Evolutionary conservation across 2,888 invertebrate genomes (phyloP).

Genomic region (Yponomeuta evonymella): DNA sequence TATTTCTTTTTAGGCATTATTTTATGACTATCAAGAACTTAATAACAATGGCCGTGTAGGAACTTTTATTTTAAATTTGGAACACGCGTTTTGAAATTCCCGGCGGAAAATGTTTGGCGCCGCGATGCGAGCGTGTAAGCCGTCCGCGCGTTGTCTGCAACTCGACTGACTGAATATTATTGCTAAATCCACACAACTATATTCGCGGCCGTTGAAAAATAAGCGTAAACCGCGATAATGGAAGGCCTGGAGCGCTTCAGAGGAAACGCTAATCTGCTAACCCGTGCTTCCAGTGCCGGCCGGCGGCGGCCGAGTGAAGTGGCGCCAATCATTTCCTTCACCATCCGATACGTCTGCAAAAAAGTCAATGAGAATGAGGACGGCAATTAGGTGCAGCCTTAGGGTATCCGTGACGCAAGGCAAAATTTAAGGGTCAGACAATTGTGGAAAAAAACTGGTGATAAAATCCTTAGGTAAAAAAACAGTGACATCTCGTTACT

Average conservation of each 20-base stretch:
- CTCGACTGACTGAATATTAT: constrained; percentile 62
- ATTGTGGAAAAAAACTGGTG: not conserved
- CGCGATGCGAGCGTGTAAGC: constrained; percentile 45
- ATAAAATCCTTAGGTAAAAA: too few relatives aligned
- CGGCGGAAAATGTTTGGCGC: constrained; percentile 50
- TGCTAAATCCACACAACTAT: constrained; percentile 59
- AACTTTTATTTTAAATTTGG: constrained; percentile 36
- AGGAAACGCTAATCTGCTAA: constrained; percentile 54
- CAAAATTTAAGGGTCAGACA: not conserved
- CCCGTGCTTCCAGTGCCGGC: constrained; percentile 31
- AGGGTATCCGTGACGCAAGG: not conserved
- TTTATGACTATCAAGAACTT: constrained; percentile 25
- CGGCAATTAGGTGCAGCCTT: not conserved
- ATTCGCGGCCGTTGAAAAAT: constrained; percentile 69
- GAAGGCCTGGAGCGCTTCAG: constrained; percentile 49
- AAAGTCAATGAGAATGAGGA: not conserved
- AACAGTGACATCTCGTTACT: not conserved
- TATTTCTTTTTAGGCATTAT: constrained; percentile 71
- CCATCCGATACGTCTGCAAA: constrained; percentile 14
- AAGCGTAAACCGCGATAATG: constrained; percentile 62
- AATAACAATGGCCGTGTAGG: constrained; percentile 29
- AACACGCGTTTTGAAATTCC: constrained; percentile 49
- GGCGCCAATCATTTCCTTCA: constrained; percentile 26
- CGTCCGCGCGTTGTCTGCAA: constrained; percentile 55
- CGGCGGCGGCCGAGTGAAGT: constrained; percentile 21